A percentile compares a stretch with the other conserved stretches of the same genome.
Evolutionary conservation across 1,140 invertebrate species (phyloP).

Genomic region (Philaenus spumarius): DNA sequence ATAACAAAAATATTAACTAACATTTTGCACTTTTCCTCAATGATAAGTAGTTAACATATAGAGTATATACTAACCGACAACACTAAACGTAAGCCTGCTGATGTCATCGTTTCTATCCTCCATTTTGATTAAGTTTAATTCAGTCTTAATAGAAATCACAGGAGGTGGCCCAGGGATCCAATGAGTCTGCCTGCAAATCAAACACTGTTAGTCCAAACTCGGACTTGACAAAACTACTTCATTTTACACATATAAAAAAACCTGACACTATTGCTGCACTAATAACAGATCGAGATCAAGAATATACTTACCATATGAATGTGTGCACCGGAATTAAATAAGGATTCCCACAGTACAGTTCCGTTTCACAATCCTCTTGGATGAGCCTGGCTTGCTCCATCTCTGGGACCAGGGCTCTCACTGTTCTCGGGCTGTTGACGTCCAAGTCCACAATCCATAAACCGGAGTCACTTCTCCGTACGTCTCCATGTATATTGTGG

Average conservation of each 20-base stretch:
- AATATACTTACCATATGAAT: conserved; percentile 26
- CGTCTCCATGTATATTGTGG: conserved; percentile 46
- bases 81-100: conserved; percentile 9
- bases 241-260: too few species aligned
- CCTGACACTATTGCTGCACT: too few species aligned
- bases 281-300: too few species aligned
- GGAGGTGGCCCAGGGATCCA: conserved; percentile 23
- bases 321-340: conserved; percentile 30
- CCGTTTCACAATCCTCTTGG: conserved; percentile 51
- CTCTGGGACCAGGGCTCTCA: conserved; percentile 50
- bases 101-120: conserved; percentile 3
- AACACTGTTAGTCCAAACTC: too few species aligned
- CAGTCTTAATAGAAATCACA: conserved; percentile 17
- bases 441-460: conserved; percentile 72
- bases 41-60: too few species aligned
- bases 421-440: conserved; percentile 54
- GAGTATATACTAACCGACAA: conserved; percentile 12
- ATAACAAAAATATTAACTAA: too few species aligned
- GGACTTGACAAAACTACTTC: too few species aligned
- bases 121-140: conserved; percentile 5
- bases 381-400: conserved; percentile 43
- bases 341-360: conserved; percentile 63
- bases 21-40: too few species aligned
- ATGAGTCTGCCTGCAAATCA: conserved; percentile 37
- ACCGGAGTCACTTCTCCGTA: conserved; percentile 51